Conservation (phyloP, 1,140 invertebrate genomes). For the Drosophila sp. region DNA sequence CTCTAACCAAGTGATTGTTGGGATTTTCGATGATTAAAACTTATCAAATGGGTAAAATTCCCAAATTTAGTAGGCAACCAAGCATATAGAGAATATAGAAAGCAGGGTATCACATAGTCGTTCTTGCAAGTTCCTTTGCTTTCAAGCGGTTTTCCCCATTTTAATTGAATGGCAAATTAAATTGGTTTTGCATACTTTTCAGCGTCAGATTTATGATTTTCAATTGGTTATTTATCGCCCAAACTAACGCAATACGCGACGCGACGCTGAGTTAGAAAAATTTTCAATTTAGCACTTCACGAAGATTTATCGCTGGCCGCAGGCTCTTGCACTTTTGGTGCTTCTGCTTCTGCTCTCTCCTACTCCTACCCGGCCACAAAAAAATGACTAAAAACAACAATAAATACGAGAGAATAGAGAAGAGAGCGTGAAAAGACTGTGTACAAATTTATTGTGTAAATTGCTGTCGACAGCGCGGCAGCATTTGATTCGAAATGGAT, state of each 20-base stretch:
- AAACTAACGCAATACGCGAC: slow-evolving; percentile 15
- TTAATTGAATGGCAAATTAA: slow-evolving; percentile 73
- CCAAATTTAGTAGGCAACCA: no score
- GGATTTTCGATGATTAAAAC: no score
- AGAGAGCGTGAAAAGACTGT: slow-evolving; percentile 1
- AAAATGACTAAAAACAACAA: slow-evolving; percentile 32
- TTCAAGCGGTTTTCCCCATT: slow-evolving; percentile 23
- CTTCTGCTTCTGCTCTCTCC: not conserved
- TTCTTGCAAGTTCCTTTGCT: not conserved
- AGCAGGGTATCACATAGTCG: not conserved
- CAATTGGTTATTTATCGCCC: slow-evolving; percentile 71
- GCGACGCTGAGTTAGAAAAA: slow-evolving; percentile 16
- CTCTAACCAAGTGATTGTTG: no score
- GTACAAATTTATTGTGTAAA: slow-evolving; percentile 68
- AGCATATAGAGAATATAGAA: no score
- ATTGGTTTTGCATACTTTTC: slow-evolving; percentile 58
- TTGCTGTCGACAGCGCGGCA: slow-evolving; percentile 54
- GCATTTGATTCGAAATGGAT: slow-evolving; percentile 45
- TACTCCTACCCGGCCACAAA: not conserved
- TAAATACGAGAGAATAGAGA: not conserved
- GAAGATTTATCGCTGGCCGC: slow-evolving; percentile 59
- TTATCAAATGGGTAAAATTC: no score
- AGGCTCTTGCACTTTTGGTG: slow-evolving; percentile 7
- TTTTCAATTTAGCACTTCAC: slow-evolving; percentile 64
- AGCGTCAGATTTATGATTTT: slow-evolving; percentile 64